Evolutionary conservation across 1,140 invertebrate genomes (phyloP), one percentile per base, ranked within the genome.

Genomic region (Lamellibrachia luymesi): DNA sequence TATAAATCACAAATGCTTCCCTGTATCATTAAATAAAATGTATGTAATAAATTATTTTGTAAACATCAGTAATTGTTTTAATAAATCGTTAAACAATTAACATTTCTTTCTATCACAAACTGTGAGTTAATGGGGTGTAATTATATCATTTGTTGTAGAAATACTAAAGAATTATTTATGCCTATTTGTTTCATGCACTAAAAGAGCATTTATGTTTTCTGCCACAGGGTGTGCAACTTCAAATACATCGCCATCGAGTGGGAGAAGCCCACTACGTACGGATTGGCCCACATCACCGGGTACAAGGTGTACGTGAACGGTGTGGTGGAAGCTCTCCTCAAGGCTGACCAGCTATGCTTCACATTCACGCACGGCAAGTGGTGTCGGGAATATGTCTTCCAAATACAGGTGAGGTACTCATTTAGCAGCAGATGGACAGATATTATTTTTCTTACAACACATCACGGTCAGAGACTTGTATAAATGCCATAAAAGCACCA

Each of bases 281-380:
- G 96, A 17, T 95, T 95, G 93, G 96, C 96, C 22, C 91, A 95
- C 51, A 95, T 96, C 64, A 96, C 95, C n/a, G 96, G 96, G n/a
- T 96, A 96, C 94, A 96, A 96, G 93, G 95, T 96, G 2, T 96
- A 95, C 93, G 95, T 96, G 10, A 96, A 96, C 94, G 96, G 96
- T 64, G 95, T 96, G 91, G 95, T 96, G 38, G 96, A 96, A 93
- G 95, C 95, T 27, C 93, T 95, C 22, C 94, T 96, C 49, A 95
- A 94, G 80, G 94, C 95, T 13, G 96, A 96, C 56, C 95, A 96
- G 92, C 94, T 95, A 13, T 95, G 94, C 80, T 96, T 94, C 93
- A 95, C 96, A 7, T 96, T 95, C 94, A 96, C 96, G 6, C 94
- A 95, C 93, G 96, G 96, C 10, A 95, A 95, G 90, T 95, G 95